A percentile compares a stretch with the other conserved stretches of the same genome.
Conservation (phyloP, 2,113 vertebrate species). For the Gasterosteus aculeatus region DNA sequence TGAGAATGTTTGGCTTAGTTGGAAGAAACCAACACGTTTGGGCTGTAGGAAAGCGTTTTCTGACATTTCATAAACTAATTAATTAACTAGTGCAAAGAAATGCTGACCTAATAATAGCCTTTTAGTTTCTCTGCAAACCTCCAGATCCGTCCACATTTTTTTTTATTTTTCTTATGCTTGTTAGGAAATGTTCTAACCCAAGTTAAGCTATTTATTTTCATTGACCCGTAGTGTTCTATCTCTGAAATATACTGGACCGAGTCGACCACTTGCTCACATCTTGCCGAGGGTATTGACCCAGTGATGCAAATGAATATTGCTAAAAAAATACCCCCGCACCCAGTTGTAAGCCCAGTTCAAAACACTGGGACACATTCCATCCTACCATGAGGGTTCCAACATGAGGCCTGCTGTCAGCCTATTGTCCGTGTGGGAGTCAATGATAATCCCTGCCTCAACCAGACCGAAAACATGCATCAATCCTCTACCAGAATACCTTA, state of each 20-base stretch:
- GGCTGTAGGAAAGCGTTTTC: neutral
- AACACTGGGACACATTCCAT: conserved; percentile 49
- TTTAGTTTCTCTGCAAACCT: neutral
- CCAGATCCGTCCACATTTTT: neutral
- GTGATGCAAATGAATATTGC: neutral
- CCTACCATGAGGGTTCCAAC: conserved; percentile 43
- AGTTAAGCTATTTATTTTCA: no score
- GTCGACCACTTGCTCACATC: neutral
- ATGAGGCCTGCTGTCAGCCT: neutral
- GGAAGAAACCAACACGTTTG: neutral
- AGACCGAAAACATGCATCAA: neutral
- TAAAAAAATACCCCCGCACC: conserved; percentile 21
- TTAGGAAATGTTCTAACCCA: neutral
- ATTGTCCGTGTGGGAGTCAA: conserved; percentile 30
- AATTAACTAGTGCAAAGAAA: rapidly evolving
- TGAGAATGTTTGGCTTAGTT: neutral
- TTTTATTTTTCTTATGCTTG: neutral
- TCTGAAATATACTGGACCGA: neutral
- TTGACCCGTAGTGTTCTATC: neutral
- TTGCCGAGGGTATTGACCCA: conserved; percentile 6
- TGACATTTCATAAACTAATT: neutral
- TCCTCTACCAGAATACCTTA: neutral
- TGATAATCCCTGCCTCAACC: neutral
- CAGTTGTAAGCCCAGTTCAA: conserved; percentile 12
- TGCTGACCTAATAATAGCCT: neutral